Conservation (phyloP, 2,888 invertebrate species). For the Idaea aversata region DNA sequence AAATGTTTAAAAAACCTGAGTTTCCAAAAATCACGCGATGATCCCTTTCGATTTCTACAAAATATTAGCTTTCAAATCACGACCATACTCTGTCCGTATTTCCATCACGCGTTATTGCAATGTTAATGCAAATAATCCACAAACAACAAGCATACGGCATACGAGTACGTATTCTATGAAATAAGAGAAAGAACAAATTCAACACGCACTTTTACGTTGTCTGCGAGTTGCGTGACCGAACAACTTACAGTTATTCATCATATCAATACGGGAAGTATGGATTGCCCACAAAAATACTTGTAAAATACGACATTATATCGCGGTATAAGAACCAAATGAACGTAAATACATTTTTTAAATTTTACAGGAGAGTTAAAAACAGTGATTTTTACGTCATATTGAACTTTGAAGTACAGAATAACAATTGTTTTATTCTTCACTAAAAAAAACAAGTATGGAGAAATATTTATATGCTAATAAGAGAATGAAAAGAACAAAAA, state of each 20-base stretch:
- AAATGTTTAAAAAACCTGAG: neutral
- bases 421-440: no score
- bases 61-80: conserved; percentile 45
- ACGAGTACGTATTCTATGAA: conserved; percentile 33
- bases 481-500: no score
- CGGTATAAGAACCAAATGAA: no score
- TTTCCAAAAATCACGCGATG: neutral
- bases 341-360: no score
- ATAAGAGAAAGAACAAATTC: conserved; percentile 44
- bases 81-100: conserved; percentile 36
- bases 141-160: conserved; percentile 1
- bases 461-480: no score
- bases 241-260: neutral
- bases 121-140: conserved; percentile 40
- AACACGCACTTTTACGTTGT: conserved; percentile 24
- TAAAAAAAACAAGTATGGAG: no score
- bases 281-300: neutral
- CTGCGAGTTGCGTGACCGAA: neutral
- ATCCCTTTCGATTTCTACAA: conserved; percentile 46
- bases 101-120: conserved; percentile 45
- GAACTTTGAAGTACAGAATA: no score
- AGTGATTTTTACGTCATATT: no score
- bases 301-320: neutral
- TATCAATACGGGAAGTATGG: neutral
- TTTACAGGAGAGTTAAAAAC: no score